Conservation (phyloP, 2,888 invertebrate species). For the Argynnis bischoffii region DNA sequence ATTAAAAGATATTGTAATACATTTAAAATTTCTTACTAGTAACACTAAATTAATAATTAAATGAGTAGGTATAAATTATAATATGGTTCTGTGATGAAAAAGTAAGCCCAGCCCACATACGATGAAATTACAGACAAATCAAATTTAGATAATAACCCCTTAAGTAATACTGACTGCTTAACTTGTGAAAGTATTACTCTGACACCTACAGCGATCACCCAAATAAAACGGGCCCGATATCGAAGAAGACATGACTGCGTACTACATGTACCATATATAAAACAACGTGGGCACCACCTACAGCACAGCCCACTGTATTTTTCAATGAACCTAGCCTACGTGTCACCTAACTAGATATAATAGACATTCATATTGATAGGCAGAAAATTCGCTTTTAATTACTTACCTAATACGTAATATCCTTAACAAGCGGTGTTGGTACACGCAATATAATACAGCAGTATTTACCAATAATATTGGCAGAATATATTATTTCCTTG, state of each 20-base stretch:
- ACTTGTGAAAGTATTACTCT: slow-evolving; percentile 46
- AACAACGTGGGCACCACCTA: slow-evolving; percentile 78
- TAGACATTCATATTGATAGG: slow-evolving; percentile 44
- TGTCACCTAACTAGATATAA: slow-evolving; percentile 61
- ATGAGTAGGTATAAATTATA: background rate
- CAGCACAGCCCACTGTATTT: slow-evolving; percentile 71
- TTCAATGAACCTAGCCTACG: slow-evolving; percentile 67
- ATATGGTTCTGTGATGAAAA: background rate
- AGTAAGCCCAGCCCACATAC: background rate
- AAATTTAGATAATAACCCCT: slow-evolving; percentile 19
- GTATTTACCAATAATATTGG: background rate
- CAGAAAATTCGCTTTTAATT: slow-evolving; percentile 60
- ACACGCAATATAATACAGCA: background rate
- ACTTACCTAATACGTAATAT: slow-evolving; percentile 67
- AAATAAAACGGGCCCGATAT: slow-evolving; percentile 55
- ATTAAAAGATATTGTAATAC: no score
- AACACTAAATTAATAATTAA: no score
- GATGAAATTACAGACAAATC: slow-evolving; percentile 11
- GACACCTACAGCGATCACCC: slow-evolving; percentile 47
- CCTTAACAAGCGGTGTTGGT: slow-evolving; percentile 2
- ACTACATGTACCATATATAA: slow-evolving; percentile 69
- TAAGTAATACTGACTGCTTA: slow-evolving; percentile 29
- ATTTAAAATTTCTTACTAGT: no score
- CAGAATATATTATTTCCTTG: slow-evolving; percentile 14
- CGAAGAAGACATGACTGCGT: slow-evolving; percentile 61